Base-by-base conservation (phyloP, 53 echinoderm and acorn worm species). In the Hippasteria phrygiana region DNA sequence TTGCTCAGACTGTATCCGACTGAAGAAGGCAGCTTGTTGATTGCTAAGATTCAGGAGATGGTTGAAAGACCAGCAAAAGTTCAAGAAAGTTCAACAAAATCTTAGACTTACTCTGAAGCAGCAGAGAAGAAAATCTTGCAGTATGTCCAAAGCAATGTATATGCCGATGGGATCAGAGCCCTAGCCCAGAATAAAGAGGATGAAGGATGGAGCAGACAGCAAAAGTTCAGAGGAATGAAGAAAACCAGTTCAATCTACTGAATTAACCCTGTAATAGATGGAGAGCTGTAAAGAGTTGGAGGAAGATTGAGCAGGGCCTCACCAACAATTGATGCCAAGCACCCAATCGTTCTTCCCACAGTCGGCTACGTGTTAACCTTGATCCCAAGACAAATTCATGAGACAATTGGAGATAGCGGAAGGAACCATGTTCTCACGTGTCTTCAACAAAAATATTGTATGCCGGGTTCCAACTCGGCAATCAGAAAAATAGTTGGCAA, bases 21-120 rank as follows among this genome's bases (percentile, higher is more conserved):
- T 87, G 41, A 87, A 75, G 73, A 74, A 73, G 53, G 83, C 70
- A 16, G 74, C 85, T 1, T 39, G 53, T 1, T 90, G 90, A 83
- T 71, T 90, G 10, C 53, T 84, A 12, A 90, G 71, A 77, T 59
- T 67, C 40, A 62, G 46, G 50, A 64, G 37, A 62, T 46, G 45
- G 62, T 28, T 74, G 77, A 76, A 77, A 43, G 26, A 26, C 14
- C 55, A 77, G 66, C 32, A 14, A 27, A 16, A 71, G 39, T 14
- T 20, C 29, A 36, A 17, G 50, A 77, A 73, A 55, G 83, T n/a
- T 73, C 40, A 51, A 47, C 37, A 47, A 43, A 72, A 71, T 90
- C 41, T 9, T 73, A 38, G 17, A 5, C 45, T 83, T 1, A 40
- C 74, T 42, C 12, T 82, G 41, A 37, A 39, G 76, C 38, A 40